A percentile compares a stretch with the other conserved stretches of the same genome.
Evolutionary conservation across 1,140 invertebrate genomes (phyloP).

Genomic region (Steinernema feltiae): DNA sequence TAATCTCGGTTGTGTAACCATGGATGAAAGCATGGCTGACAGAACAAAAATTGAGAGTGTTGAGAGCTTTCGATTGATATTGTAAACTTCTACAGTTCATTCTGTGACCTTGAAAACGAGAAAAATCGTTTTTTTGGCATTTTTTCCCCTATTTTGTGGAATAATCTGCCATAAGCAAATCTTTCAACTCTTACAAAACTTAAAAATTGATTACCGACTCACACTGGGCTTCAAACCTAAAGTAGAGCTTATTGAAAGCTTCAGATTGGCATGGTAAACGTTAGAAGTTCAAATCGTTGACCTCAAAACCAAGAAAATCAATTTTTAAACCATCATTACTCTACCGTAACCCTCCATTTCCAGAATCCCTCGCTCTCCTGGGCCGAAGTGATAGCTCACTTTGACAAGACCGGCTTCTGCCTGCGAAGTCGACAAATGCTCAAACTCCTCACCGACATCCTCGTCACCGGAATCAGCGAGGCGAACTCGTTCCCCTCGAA

Average conservation of each 20-base stretch:
- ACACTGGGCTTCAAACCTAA: neutral
- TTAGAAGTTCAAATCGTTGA: neutral
- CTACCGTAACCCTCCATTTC: neutral
- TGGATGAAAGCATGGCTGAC: neutral
- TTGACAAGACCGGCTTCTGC: slow-evolving; percentile 82
- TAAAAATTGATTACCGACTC: neutral
- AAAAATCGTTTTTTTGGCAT: neutral
- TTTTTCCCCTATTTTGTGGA: no score
- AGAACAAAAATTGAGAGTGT: neutral
- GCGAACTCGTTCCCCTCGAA: slow-evolving; percentile 24
- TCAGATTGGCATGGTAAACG: no score
- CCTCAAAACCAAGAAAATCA: no score
- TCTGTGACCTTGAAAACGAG: slow-evolving; percentile 15
- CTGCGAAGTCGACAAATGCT: slow-evolving; percentile 80
- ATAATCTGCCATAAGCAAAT: neutral
- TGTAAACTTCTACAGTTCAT: slow-evolving; percentile 2
- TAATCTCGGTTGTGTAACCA: neutral
- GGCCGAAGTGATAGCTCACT: slow-evolving; percentile 82
- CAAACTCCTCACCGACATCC: slow-evolving; percentile 53
- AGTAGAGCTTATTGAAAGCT: no score
- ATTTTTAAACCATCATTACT: neutral
- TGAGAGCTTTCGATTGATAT: neutral
- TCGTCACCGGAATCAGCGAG: slow-evolving; percentile 16
- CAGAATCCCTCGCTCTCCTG: slow-evolving; percentile 67
- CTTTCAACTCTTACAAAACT: neutral